Base-by-base conservation (phyloP, 2,888 invertebrate genomes). In the Mayetiola destructor region DNA sequence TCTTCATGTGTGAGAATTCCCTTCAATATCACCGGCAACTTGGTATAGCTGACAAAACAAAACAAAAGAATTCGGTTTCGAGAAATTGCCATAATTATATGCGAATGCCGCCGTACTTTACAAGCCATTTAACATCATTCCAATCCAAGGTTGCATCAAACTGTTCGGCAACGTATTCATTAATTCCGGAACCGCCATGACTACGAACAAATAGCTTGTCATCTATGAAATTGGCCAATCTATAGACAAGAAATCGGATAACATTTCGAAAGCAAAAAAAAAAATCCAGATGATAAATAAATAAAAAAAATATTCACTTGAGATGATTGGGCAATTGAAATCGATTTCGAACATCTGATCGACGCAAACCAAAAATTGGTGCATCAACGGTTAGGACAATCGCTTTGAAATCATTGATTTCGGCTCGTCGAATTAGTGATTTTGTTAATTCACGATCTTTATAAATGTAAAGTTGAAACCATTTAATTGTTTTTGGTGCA, bases 381-480 rank as follows among this genome's bases (percentile, higher is more conserved):
- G 91, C 86, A 68, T 95, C 95, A 0, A 94, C 84, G 0, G 92
- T 95, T 3, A 94, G 69, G 0, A 87, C 90, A 1, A 94, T 71
- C 0, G 91, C 93, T 71, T 85, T 85, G 66, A 81, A 95, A n/a
- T 88, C 91, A 10, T 84, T 81, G 42, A 74, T 77, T 70, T 93
- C 92, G 1, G 88, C 94, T 63, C 88, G 76, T 40, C 73, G 67
- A 1, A 96, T 80, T 60, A 95, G 74, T 62, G 78, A 76, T 64
- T 75, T 75, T 0, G 89, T 89, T 1, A 88, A 73, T 35, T 81
- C 84, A 85, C 87, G 80, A 68, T 92, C 85, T 60, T 78, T 85
- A 69, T 89, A 92, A 62, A 95, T 84, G 68, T 94, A 95, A 1
- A 95, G 77, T 71, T 96, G 92, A 68, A 92, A 91, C 91, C 92